These are phyloP conservation scores for Mus minutoides DNA, from an alignment of 2,797 vertebrate species.

Conservation along the genomic window DNA sequence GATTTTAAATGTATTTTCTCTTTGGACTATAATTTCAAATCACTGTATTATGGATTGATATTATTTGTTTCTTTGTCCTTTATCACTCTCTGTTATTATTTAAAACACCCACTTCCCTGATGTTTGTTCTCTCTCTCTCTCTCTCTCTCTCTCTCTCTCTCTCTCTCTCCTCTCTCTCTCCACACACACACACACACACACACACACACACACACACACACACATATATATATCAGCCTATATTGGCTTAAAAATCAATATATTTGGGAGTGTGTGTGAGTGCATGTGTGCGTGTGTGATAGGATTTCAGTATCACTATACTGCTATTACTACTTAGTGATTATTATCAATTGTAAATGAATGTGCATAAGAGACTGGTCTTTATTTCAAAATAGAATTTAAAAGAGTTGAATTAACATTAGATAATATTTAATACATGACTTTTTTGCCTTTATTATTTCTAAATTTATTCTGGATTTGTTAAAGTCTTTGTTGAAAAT, in stretches of 20 bases:
- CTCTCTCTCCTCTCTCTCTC: no score
- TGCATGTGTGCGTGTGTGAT: background rate
- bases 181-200: no score
- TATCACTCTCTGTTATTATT: background rate
- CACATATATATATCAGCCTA: no score
- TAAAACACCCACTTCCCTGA: background rate
- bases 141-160: background rate
- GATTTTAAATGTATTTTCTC: background rate
- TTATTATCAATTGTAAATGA: background rate
- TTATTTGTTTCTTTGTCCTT: background rate
- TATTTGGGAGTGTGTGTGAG: background rate
- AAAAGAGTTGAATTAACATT: background rate
- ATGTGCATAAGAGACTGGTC: background rate
- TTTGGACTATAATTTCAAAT: background rate
- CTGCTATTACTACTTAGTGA: background rate
- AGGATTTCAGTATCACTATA: background rate
- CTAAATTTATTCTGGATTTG: background rate
- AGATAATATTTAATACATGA: background rate
- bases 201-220: no score
- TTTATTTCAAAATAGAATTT: background rate
- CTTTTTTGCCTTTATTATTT: background rate
- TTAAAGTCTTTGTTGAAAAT: background rate
- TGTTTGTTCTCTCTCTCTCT: background rate
- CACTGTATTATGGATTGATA: background rate
- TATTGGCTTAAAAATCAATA: background rate